Evolutionary conservation across 2,113 vertebrate species (phyloP), one percentile per base, ranked within the genome.

Genomic region (Brienomyrus longianalis): DNA sequence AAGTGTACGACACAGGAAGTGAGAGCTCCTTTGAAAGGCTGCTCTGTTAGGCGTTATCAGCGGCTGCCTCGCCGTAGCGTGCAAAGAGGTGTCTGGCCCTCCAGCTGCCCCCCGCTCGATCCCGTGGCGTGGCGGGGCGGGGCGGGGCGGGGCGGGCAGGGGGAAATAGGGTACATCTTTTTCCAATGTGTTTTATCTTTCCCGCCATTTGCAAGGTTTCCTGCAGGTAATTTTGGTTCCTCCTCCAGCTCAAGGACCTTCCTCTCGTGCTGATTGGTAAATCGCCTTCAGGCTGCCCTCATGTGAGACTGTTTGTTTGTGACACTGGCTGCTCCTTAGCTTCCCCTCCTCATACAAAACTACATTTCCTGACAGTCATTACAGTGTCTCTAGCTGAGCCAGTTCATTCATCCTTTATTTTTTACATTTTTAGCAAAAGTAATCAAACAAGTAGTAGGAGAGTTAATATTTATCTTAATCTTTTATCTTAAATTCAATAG

Each of bases 381-480:
- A 80, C 43, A 77, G 13, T 6, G 70, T 39, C 74, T 80, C 35
- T 3, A 39, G 35, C 35, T 80, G 35, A 39, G 13, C 15, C 31
- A 13, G 35, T 80, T 80, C 3, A 1, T 2, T 77, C 19, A 1
- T n/a, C 19, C 74, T 39, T 43, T 80, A 80, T 80, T 80, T 43
- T 13, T 80, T 80, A 43, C 35, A 80, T 80, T 80, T 80, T 80
- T 80, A 80, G 74, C 1, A 43, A 39, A 80, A 80, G 74, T 80
- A 27, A 31, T 70, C 62, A 70, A 43, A 19, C 74, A 43, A 39
- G 31, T 80, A 80, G 17, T 13, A 8, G 74, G 35, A 43, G 74
- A 80, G 74, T 15, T 80, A 80, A 80, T 80, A 80, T 80, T 80
- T 43, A 80, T 80, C 74, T 43, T 80, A 80, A 80, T 80, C 35